These are phyloP conservation scores for Girardia tigrina DNA, from an alignment of 2,888 invertebrate genomes.

Conservation along the genomic window DNA sequence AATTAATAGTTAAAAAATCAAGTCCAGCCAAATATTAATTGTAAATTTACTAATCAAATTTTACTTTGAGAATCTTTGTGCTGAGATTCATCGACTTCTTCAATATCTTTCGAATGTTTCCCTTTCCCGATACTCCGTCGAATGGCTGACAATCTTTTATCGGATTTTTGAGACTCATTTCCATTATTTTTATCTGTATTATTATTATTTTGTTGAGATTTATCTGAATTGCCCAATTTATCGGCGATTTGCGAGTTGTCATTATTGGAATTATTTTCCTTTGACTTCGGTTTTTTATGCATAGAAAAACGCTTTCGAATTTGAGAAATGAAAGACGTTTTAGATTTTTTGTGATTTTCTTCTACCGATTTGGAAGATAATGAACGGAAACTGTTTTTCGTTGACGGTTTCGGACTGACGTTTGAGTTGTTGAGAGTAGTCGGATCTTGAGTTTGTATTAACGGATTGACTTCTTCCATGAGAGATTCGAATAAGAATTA, in stretches of 20 bases:
- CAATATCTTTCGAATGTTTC: background rate
- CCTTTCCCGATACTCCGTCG: slow-evolving; percentile 1
- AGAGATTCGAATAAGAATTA: background rate
- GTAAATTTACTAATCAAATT: no score
- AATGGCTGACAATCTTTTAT: slow-evolving; percentile 12
- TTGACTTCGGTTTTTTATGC: background rate
- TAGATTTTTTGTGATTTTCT: slow-evolving; percentile 10
- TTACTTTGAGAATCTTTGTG: background rate
- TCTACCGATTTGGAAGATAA: background rate
- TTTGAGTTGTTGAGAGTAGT: background rate
- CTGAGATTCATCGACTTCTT: background rate
- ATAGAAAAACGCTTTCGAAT: slow-evolving; percentile 7
- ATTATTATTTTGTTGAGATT: background rate
- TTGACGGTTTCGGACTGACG: background rate
- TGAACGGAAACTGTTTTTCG: background rate
- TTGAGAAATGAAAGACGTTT: background rate
- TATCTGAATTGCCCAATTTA: background rate
- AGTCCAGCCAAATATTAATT: no score
- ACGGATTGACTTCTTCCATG: background rate
- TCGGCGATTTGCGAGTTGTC: background rate
- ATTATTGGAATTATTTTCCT: no score
- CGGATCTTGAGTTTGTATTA: background rate
- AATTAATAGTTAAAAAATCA: no score
- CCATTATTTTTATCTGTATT: background rate
- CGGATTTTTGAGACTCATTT: background rate